phyloP scores from a whole-genome alignment of 2,113 vertebrate genomes.

The Lontra canadensis region DNA sequence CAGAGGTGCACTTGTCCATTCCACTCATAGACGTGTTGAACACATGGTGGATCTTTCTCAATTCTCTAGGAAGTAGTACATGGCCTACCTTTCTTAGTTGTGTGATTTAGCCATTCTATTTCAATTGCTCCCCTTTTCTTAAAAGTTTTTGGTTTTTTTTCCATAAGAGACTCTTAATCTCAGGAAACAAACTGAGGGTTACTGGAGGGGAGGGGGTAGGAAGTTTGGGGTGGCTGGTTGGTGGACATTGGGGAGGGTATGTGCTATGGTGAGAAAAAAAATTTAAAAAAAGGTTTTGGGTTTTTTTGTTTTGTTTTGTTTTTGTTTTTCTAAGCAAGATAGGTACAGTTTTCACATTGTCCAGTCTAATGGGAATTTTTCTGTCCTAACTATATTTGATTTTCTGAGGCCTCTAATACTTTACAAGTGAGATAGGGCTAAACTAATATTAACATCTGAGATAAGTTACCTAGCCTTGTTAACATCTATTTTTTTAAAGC shows the following conservation, averaged over 20 bases:
- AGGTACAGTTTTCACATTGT: neutral
- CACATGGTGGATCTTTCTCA: neutral
- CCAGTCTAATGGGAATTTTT: neutral
- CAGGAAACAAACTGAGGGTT: too few species aligned
- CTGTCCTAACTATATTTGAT: neutral
- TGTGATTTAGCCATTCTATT: neutral
- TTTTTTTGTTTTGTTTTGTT: neutral
- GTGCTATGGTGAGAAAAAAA: too few species aligned
- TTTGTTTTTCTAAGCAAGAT: neutral
- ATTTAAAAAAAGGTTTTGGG: too few species aligned
- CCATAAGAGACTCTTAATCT: too few species aligned
- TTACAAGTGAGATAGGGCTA: neutral
- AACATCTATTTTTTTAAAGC: neutral
- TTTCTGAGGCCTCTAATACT: neutral
- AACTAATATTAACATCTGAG: neutral
- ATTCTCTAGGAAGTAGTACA: neutral
- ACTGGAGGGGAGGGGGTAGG: too few species aligned
- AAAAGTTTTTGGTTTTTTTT: neutral
- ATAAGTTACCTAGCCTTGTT: neutral
- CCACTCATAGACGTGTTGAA: neutral
- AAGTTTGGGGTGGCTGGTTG: too few species aligned
- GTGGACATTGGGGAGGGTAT: too few species aligned
- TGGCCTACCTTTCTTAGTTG: neutral
- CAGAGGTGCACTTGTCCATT: neutral
- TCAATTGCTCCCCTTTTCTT: neutral